Percentiles rank a stretch among this genome's conserved stretches.
Conservation (phyloP, 1,140 invertebrate species). For the Hypothenemus hampei region DNA sequence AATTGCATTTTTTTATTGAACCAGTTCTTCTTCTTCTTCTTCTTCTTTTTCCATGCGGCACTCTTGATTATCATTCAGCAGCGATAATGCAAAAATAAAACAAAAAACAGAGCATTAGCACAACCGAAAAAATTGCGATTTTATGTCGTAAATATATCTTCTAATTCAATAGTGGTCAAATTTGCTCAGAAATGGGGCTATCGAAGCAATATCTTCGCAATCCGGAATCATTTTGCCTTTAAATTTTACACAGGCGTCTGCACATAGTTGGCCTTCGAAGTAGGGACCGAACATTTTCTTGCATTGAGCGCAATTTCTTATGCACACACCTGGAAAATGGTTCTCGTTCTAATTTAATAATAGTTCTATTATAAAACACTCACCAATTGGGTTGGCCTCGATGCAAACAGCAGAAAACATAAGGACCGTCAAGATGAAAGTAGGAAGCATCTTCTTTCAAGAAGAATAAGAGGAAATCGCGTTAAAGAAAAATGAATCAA, state of each 20-base stretch:
- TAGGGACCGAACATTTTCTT: conserved; percentile 80
- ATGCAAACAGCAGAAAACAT: conserved; percentile 1
- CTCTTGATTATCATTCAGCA: no score
- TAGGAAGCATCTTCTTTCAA: conserved; percentile 3
- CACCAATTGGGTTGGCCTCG: conserved; percentile 13
- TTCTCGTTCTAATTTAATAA: background rate
- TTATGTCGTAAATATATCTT: no score
- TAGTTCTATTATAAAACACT: background rate
- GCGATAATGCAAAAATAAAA: no score
- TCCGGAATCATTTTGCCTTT: conserved; percentile 79
- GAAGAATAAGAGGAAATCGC: background rate
- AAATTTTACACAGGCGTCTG: conserved; percentile 73
- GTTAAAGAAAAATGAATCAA: background rate
- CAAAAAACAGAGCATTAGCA: no score
- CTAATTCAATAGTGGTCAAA: conserved; percentile 38
- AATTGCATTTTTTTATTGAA: no score
- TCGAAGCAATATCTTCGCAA: conserved; percentile 72
- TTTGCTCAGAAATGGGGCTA: conserved; percentile 73
- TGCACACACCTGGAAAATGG: conserved; percentile 58
- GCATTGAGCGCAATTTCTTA: conserved; percentile 82
- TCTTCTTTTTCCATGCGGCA: no score
- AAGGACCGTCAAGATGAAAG: background rate
- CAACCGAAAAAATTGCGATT: no score
- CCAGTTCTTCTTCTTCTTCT: no score
- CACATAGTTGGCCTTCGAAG: conserved; percentile 78